phyloP scores from a whole-genome alignment of 2,888 invertebrate species.

The Polydesmus complanatus region DNA sequence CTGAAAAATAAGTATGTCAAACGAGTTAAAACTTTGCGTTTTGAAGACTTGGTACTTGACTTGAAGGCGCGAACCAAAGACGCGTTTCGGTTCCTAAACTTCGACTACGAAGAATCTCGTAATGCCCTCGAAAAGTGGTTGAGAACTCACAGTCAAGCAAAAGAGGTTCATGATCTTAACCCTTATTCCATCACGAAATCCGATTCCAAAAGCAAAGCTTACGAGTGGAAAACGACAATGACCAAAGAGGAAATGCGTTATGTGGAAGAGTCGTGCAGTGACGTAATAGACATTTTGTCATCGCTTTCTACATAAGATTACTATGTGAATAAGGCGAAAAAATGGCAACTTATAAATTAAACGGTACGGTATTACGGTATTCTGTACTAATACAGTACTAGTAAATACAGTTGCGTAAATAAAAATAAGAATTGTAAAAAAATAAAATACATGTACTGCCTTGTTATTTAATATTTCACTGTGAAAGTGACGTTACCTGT shows the following conservation, averaged over 20 bases:
- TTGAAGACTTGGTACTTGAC: constrained; percentile 51
- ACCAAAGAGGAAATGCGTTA: constrained; percentile 3
- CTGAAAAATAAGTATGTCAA: constrained; percentile 53
- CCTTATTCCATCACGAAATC: constrained; percentile 74
- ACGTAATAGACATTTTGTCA: too few species aligned
- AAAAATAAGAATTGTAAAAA: too few species aligned
- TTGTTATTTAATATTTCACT: too few species aligned
- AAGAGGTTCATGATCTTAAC: constrained; percentile 37
- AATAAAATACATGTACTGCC: too few species aligned
- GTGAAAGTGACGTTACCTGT: too few species aligned
- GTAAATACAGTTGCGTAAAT: too few species aligned
- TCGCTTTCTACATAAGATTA: too few species aligned
- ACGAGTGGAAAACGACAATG: constrained; percentile 67
- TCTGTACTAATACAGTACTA: too few species aligned
- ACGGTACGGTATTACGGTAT: too few species aligned
- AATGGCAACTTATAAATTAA: too few species aligned
- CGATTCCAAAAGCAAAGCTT: constrained; percentile 70
- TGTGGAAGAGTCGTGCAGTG: constrained; percentile 5
- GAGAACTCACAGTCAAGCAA: constrained; percentile 9
- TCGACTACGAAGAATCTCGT: not conserved
- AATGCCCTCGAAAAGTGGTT: constrained; percentile 4
- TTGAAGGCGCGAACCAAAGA: not conserved
- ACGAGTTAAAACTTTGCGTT: constrained; percentile 63
- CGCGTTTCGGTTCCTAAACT: not conserved
- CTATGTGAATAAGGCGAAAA: too few species aligned